Percentiles rank a stretch among this genome's conserved stretches.
Evolutionary conservation across 2,113 vertebrate genomes (phyloP).

Genomic region (Sinocyclocheilus maitianheensis): DNA sequence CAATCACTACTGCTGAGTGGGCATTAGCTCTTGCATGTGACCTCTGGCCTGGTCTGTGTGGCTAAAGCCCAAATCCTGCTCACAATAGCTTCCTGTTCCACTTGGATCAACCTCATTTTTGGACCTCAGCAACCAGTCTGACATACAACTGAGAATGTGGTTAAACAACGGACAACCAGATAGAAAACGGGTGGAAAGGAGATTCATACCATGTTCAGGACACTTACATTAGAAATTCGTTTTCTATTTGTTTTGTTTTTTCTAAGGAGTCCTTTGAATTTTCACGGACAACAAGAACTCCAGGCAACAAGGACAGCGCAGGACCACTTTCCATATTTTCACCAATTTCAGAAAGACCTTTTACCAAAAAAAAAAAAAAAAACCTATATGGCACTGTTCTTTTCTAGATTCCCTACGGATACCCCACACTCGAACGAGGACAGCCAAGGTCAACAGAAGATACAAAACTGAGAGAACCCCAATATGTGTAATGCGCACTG

Average conservation of each 20-base stretch:
- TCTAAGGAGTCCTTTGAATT: conserved; percentile 60
- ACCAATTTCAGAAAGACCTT: neutral
- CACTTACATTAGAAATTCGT: conserved; percentile 64
- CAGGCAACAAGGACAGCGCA: conserved; percentile 8
- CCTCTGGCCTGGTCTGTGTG: conserved; percentile 76
- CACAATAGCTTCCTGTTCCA: conserved; percentile 85
- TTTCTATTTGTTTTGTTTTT: conserved; percentile 50
- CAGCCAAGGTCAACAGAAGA: conserved; percentile 72
- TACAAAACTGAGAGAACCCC: conserved; percentile 70
- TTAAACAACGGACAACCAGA: conserved; percentile 61
- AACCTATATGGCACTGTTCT: conserved; percentile 41
- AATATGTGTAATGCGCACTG: conserved; percentile 66
- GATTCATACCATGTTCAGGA: conserved; percentile 65
- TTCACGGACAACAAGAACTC: conserved; percentile 57
- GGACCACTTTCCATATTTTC: conserved; percentile 9
- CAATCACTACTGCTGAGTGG: conserved; percentile 79
- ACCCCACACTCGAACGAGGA: conserved; percentile 69
- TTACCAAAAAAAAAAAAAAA: conserved; percentile 22
- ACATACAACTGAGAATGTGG: conserved; percentile 66
- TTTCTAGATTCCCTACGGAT: conserved; percentile 54
- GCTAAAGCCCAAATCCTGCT: conserved; percentile 81
- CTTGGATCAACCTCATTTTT: conserved; percentile 75
- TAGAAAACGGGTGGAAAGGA: conserved; percentile 45
- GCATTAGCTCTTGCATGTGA: conserved; percentile 81
- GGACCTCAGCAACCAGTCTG: conserved; percentile 73